Base-by-base conservation (phyloP, 2,113 vertebrate species). In the Phaetusa simplex region DNA sequence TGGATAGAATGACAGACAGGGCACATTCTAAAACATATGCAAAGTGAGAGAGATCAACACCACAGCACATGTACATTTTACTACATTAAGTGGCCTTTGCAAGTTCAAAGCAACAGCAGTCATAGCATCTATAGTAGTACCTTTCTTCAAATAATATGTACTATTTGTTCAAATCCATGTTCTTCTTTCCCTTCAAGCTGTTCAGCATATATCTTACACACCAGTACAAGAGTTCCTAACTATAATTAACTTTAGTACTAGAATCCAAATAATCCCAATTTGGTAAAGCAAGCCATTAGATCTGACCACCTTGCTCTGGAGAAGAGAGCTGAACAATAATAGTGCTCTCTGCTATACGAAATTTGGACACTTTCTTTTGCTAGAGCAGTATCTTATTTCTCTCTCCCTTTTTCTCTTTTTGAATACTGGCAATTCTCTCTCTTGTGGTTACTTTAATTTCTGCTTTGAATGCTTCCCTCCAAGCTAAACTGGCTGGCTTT, bases 381-480 rank as follows among this genome's bases (percentile, higher is more conserved):
- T 86, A 92, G 29, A 62, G 43, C 27, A 93, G 82, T 94, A 93
- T 88, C 95, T 94, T 42, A 74, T 95, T 96, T 89, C 80, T 72
- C 59, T 81, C 72, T 92, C 86, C 43, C 6, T 85, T 85, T 82
- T 81, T 70, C 55, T 77, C 14, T 74, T 85, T 65, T 84, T 89
- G 61, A 95, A 95, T 82, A 69, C 66, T 96, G 96, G 81, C 88
- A 94, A 62, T 58, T 58, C 38, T 74, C 45, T 82, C 42, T 87
- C 69, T 82, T 93, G 94, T 82, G 93, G 95, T 97, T 95, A 82
- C 66, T 97, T 95, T 89, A 88, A 87, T 97, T 96, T 93, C 83
- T 96, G 56, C 84, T 95, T 93, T 97, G 91, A 95, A 95, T 65
- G 49, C 81, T 91, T 87, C 81, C 95, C 97, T 93, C 74, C 94